phyloP scores from a whole-genome alignment of 2,113 vertebrate genomes.

The Ochotona princeps region DNA sequence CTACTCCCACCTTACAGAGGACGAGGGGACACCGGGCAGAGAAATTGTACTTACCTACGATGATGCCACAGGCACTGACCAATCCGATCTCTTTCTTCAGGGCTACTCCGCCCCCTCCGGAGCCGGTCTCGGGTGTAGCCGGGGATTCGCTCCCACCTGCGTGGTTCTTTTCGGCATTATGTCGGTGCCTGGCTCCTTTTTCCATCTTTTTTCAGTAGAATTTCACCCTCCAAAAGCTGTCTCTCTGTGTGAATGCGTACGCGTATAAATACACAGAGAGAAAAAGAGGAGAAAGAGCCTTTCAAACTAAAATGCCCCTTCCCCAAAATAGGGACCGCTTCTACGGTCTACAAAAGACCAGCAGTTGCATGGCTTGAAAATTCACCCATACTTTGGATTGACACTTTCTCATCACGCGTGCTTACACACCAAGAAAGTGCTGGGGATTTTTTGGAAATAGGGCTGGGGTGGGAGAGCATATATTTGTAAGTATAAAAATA shows the following conservation, averaged over 20 bases:
- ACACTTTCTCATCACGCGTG: conserved; percentile 64
- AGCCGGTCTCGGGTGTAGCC: conserved; percentile 56
- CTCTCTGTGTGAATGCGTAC: conserved; percentile 20
- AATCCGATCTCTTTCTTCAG: conserved; percentile 96
- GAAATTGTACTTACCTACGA: conserved; percentile 90
- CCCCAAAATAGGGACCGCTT: conserved; percentile 32
- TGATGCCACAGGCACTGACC: conserved; percentile 94
- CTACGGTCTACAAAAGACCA: conserved; percentile 41
- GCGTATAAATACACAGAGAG: background rate
- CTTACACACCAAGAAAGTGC: conserved; percentile 40
- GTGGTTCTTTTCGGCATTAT: conserved; percentile 56
- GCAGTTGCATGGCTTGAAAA: conserved; percentile 37
- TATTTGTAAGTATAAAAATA: conserved; percentile 68
- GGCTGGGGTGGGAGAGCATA: background rate
- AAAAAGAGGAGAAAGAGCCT: background rate
- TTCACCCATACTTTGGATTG: background rate
- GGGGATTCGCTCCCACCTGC: conserved; percentile 20
- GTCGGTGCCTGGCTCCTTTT: conserved; percentile 75
- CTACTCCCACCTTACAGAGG: background rate
- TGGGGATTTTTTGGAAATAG: background rate
- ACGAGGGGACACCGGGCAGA: background rate
- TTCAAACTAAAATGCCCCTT: conserved; percentile 54
- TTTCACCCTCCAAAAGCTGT: conserved; percentile 47
- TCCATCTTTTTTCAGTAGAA: conserved; percentile 69
- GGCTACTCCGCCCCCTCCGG: conserved; percentile 86